Percentiles rank a stretch among this genome's conserved stretches.
phyloP scores from a whole-genome alignment of 2,797 vertebrate genomes.

The Cichlasoma orientale region DNA sequence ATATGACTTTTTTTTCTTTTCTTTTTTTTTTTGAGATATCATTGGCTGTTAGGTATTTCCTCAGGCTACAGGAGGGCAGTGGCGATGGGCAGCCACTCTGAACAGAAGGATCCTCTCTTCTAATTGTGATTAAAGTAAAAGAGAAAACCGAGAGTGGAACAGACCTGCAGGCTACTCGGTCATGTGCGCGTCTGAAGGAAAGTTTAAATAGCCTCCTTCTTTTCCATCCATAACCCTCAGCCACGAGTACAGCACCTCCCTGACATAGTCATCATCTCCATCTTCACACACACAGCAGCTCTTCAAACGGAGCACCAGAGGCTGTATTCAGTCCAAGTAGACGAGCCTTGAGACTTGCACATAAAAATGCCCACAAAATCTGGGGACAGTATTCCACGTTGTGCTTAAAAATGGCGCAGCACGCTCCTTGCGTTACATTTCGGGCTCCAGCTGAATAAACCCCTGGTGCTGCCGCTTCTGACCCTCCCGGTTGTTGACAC shows the following conservation, averaged over 20 bases:
- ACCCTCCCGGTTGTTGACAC: slow-evolving; percentile 53
- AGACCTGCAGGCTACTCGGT: slow-evolving; percentile 66
- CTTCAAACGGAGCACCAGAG: slow-evolving; percentile 65
- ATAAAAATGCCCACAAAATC: slow-evolving; percentile 42
- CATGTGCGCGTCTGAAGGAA: slow-evolving; percentile 65
- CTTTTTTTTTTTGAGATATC: slow-evolving; percentile 33
- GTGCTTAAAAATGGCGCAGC: slow-evolving; percentile 41
- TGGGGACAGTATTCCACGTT: slow-evolving; percentile 36
- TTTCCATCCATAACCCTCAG: slow-evolving; percentile 56
- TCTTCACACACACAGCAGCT: slow-evolving; percentile 62
- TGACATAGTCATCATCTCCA: slow-evolving; percentile 54
- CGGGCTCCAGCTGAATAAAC: slow-evolving; percentile 48
- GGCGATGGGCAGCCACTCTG: slow-evolving; percentile 52
- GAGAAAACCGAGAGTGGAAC: slow-evolving; percentile 59
- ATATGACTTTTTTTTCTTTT: slow-evolving; percentile 46
- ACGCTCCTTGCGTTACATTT: slow-evolving; percentile 37
- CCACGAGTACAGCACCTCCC: slow-evolving; percentile 64
- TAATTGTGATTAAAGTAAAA: slow-evolving; percentile 50
- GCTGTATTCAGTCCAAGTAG: slow-evolving; percentile 60
- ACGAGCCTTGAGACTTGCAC: slow-evolving; percentile 38
- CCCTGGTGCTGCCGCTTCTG: slow-evolving; percentile 47
- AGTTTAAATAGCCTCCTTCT: slow-evolving; percentile 68
- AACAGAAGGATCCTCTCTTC: slow-evolving; percentile 64
- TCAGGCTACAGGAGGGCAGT: slow-evolving; percentile 65
- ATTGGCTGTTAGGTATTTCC: slow-evolving; percentile 66